Evolutionary conservation across 2,888 invertebrate genomes (phyloP).

Genomic region (Dryocosmus kuriphilus): DNA sequence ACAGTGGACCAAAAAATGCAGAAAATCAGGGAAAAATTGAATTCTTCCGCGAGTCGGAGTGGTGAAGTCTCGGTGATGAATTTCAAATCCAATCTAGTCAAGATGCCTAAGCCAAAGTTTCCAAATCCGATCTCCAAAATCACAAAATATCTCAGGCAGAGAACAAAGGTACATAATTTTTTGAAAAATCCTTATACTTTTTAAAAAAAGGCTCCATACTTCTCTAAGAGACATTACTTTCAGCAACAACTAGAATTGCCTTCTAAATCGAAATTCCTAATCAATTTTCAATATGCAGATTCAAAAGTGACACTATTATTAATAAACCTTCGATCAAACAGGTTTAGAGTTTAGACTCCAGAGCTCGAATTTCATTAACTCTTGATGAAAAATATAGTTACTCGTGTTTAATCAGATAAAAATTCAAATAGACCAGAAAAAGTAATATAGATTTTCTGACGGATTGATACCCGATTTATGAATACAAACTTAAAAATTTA

Average conservation of each 20-base stretch:
- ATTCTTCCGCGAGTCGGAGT: conserved; percentile 8
- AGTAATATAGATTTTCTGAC: background rate
- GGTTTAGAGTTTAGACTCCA: background rate
- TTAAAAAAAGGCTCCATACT: background rate
- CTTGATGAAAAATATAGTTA: background rate
- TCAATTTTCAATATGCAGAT: conserved; percentile 2
- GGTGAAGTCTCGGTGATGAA: conserved; percentile 16
- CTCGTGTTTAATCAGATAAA: conserved; percentile 23
- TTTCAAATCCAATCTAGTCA: conserved; percentile 57
- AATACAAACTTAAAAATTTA: background rate
- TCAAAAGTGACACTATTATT: background rate
- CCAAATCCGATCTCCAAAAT: conserved; percentile 75
- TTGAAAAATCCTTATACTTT: background rate
- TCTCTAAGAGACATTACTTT: background rate
- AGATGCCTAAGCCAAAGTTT: conserved; percentile 77
- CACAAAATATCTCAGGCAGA: conserved; percentile 77
- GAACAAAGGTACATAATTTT: conserved; percentile 75
- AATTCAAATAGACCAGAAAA: background rate
- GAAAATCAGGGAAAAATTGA: conserved; percentile 16
- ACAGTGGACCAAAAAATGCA: background rate
- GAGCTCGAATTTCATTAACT: conserved; percentile 17
- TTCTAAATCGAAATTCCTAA: background rate
- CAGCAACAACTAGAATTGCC: background rate
- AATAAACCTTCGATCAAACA: conserved; percentile 9
- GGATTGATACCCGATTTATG: background rate